phyloP scores from a whole-genome alignment of 1,140 invertebrate species.

The Campoletis sonorensis region DNA sequence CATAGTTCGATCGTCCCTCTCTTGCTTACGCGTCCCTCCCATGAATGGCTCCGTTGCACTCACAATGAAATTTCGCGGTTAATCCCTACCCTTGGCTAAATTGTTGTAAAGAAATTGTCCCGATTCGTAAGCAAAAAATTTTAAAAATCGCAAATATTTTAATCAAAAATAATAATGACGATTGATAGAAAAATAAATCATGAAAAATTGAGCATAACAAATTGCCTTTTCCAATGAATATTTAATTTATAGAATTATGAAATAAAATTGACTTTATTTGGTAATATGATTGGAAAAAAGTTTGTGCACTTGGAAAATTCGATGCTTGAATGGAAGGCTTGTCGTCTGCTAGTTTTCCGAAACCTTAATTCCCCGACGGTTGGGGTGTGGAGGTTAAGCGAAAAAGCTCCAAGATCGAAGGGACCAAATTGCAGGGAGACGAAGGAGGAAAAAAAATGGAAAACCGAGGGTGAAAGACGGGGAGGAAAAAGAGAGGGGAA shows the following conservation, averaged over 20 bases:
- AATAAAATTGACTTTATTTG: not conserved
- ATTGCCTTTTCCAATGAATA: too few species aligned
- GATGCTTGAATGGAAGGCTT: not conserved
- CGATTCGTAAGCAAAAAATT: too few species aligned
- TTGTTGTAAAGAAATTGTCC: too few species aligned
- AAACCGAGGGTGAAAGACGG: not conserved
- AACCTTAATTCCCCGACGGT: not conserved
- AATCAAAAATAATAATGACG: too few species aligned
- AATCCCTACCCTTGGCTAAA: too few species aligned
- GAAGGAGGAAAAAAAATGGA: not conserved
- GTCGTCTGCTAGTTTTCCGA: not conserved
- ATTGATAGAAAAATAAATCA: too few species aligned
- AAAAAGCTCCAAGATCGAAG: constrained; percentile 8
- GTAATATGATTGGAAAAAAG: not conserved
- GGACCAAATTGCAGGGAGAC: not conserved
- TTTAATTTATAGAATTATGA: too few species aligned
- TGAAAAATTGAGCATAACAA: too few species aligned
- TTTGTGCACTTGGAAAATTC: too few species aligned
- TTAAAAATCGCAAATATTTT: too few species aligned
- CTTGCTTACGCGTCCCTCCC: not conserved
- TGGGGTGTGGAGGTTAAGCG: not conserved
- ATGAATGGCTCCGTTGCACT: not conserved
- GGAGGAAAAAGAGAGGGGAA: not conserved
- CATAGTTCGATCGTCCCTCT: too few species aligned
- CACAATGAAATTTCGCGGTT: not conserved